phyloP scores from a whole-genome alignment of 2,888 invertebrate species.

The Branchipolynoe longqiensis region DNA sequence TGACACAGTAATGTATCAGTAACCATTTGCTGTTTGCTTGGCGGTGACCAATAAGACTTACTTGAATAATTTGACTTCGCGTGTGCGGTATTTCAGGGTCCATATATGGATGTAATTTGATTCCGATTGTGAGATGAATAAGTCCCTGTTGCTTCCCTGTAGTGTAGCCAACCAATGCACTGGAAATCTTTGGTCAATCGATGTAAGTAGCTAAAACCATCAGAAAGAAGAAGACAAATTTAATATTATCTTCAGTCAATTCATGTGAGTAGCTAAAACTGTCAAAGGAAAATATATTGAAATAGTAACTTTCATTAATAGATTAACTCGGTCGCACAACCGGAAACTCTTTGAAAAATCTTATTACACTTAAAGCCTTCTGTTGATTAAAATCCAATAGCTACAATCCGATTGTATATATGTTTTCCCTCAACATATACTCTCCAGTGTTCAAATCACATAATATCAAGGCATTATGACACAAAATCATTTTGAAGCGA shows the following conservation, averaged over 20 bases:
- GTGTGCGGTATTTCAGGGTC: constrained; percentile 39
- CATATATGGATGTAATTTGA: constrained; percentile 1
- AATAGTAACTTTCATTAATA: not conserved
- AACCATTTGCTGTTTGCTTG: no score
- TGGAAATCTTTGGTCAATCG: not conserved
- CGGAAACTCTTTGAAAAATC: not conserved
- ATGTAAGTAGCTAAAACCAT: constrained; percentile 19
- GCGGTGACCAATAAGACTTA: not conserved
- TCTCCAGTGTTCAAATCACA: no score
- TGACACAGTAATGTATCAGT: no score
- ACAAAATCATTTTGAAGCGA: no score
- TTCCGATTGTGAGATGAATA: constrained; percentile 14
- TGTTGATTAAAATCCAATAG: no score
- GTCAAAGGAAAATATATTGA: not conserved
- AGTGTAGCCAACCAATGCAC: constrained; percentile 2
- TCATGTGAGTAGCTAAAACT: not conserved
- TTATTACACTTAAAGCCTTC: not conserved
- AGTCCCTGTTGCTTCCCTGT: not conserved
- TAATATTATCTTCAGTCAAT: not conserved
- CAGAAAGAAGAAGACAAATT: not conserved
- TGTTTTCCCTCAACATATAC: no score
- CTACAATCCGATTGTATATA: no score
- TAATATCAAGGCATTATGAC: no score
- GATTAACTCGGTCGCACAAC: not conserved
- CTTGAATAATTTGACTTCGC: not conserved